A percentile compares a stretch with the other conserved stretches of the same genome.
These are phyloP conservation scores for Caenorhabditis sp. DNA, from an alignment of 2,888 invertebrate species.

Conservation along the genomic window DNA sequence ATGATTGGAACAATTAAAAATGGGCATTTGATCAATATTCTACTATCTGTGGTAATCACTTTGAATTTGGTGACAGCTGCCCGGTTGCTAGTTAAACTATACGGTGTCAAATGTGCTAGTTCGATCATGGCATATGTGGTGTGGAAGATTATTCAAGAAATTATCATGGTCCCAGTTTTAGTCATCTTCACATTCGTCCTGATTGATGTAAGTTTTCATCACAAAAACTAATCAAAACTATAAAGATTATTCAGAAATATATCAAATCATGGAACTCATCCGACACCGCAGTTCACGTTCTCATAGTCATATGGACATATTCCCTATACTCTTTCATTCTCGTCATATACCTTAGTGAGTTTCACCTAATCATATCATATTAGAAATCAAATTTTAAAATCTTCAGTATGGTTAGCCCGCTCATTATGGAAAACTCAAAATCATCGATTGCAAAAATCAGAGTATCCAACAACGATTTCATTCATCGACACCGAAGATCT, in stretches of 20 bases:
- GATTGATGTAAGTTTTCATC: constrained; percentile 28
- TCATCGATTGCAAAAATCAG: constrained; percentile 1
- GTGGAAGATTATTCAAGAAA: constrained; percentile 43
- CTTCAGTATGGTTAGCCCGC: constrained; percentile 34
- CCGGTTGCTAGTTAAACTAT: constrained; percentile 28
- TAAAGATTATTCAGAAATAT: constrained; percentile 23
- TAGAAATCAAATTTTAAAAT: too few species aligned
- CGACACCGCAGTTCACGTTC: constrained; percentile 22
- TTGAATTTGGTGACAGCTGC: constrained; percentile 34
- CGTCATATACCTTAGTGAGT: constrained; percentile 29
- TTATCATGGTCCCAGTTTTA: constrained; percentile 35
- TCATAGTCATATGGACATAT: constrained; percentile 36
- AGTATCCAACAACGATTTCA: constrained; percentile 21
- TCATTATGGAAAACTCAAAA: constrained; percentile 27
- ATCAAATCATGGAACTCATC: constrained; percentile 29
- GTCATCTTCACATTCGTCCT: constrained; percentile 38
- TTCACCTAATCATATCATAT: too few species aligned
- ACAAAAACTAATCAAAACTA: too few species aligned
- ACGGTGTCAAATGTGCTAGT: constrained; percentile 33
- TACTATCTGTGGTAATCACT: constrained; percentile 24
- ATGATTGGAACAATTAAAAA: constrained; percentile 23
- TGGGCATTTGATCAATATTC: constrained; percentile 25
- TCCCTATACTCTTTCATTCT: constrained; percentile 28
- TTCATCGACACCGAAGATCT: constrained; percentile 17
- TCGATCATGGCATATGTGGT: constrained; percentile 37